Evolutionary conservation across 2,888 invertebrate genomes (phyloP), one percentile per base, ranked within the genome.

Genomic region (Steromphala cineraria): DNA sequence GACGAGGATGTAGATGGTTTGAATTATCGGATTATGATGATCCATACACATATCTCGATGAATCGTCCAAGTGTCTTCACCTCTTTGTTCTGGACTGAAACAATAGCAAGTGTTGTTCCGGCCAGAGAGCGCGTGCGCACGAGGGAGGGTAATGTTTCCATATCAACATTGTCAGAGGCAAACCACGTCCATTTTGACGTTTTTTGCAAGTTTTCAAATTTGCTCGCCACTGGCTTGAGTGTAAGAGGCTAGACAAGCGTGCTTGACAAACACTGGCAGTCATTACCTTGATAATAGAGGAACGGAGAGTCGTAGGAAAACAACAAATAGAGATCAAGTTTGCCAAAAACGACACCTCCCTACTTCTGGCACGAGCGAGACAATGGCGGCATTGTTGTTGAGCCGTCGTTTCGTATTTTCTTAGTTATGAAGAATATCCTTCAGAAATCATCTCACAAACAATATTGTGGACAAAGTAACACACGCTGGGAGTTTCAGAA

Each of bases 161-260:
- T 71, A 71, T 71, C 36, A 71, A 71, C 71, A 71, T 71, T n/a
- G 40, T 36, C 40, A 40, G n/a, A 15, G 71, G 36, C 8, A 28
- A 71, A 17, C 36, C 28, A 36, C 36, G 71, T 40, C 71, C 36
- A 71, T 71, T 71, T 71, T 71, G 71, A 71, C 71, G 71, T 71
- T 71, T 71, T 71, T 71, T 71, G 71, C 71, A 71, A 71, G 71
- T 71, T 71, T 71, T 71, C 71, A 71, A 71, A 71, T 71, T 71
- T 71, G 71, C 36, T 71, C 71, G 71, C 71, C 71, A 71, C 71
- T 31, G 71, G 71, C 71, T 36, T n/a, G 71, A 71, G 71, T 71
- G 71, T 71, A 71, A 71, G 71, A 71, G 71, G 71, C 71, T 19
- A 36, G 19, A 31, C 71, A 36, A n/a, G 31, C 19, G n/a, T 17